Evolutionary conservation across 2,888 invertebrate genomes (phyloP).

Genomic region (Toxonevra muliebris): DNA sequence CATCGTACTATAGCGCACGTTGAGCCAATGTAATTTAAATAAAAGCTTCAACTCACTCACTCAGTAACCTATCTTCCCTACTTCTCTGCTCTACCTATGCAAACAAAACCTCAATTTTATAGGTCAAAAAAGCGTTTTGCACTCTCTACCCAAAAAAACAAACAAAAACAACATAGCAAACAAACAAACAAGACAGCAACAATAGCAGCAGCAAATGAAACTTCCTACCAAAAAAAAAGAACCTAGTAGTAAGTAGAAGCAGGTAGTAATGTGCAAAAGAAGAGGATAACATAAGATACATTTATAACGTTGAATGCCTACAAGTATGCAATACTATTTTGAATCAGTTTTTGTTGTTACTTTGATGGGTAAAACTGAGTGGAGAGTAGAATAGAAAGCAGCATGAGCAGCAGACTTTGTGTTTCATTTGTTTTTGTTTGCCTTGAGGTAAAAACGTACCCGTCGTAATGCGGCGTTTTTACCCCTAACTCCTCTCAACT

Average conservation of each 20-base stretch:
- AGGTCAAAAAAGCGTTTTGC: slow-evolving; percentile 11
- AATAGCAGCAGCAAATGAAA: neutral
- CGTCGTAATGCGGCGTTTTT: no score
- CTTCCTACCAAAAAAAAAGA: neutral
- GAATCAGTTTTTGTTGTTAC: neutral
- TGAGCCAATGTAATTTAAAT: no score
- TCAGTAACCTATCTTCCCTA: no score
- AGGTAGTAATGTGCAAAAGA: neutral
- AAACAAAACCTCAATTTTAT: slow-evolving; percentile 17
- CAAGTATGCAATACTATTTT: neutral
- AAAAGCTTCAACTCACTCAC: no score
- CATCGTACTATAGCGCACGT: no score
- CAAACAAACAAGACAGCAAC: neutral
- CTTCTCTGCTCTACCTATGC: neutral
- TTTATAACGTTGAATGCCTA: slow-evolving; percentile 1
- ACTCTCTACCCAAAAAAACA: neutral
- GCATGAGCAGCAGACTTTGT: no score
- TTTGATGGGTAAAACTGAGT: no score
- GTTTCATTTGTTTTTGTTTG: no score
- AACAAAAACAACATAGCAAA: neutral
- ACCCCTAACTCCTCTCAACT: no score
- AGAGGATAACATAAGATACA: neutral
- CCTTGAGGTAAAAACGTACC: no score
- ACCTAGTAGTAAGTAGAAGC: neutral
- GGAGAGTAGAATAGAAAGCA: no score